Evolutionary conservation across 2,113 vertebrate genomes (phyloP).

Genomic region (Ellobius talpinus): DNA sequence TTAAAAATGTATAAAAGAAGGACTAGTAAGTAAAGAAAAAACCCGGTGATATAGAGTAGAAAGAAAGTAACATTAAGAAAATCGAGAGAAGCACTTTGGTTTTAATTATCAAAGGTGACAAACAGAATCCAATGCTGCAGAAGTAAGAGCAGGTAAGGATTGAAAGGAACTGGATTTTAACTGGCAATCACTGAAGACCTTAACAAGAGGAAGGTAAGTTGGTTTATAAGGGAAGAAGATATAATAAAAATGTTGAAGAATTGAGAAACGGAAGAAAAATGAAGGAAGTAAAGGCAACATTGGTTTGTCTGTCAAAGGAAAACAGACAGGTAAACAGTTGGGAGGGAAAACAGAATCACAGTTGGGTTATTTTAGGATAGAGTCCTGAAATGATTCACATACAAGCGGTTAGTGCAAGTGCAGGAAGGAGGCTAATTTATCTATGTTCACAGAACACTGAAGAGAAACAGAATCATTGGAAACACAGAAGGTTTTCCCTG

Average conservation of each 20-base stretch:
- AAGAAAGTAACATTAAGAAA: not conserved
- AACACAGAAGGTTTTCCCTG: not conserved
- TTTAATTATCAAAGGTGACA: not conserved
- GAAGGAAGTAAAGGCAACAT: not conserved
- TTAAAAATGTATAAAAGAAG: not conserved
- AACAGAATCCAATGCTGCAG: not conserved
- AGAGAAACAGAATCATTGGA: not conserved
- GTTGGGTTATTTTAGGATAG: not conserved
- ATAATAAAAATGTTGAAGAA: not conserved
- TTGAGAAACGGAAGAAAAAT: constrained; percentile 11
- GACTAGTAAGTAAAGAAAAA: not conserved
- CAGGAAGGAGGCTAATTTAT: not conserved
- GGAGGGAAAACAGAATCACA: not conserved
- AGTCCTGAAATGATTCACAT: not conserved
- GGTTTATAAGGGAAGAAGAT: not conserved
- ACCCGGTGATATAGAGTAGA: not conserved
- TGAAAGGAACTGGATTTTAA: not conserved
- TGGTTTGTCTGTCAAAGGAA: not conserved
- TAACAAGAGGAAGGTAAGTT: not conserved
- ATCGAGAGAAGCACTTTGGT: not conserved
- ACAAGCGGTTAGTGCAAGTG: not conserved
- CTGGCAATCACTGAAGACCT: not conserved
- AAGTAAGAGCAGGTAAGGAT: not conserved
- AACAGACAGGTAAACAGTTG: not conserved
- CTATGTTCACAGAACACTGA: not conserved